Conservation (phyloP, 2,113 vertebrate genomes). For the Ageneiosus marmoratus region DNA sequence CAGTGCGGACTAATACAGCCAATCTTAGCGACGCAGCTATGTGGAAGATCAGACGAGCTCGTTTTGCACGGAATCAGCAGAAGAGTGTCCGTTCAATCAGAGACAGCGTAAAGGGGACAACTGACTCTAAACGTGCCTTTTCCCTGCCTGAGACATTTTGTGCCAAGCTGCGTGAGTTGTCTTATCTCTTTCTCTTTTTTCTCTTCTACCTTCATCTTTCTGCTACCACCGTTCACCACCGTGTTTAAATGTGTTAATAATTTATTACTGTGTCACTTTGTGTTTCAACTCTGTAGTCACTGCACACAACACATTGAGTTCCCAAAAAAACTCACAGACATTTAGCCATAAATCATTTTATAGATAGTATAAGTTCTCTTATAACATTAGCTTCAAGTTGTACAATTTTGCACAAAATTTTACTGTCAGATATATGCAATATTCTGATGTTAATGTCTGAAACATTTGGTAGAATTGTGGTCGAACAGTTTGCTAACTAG, state of each 20-base stretch:
- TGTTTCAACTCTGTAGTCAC: not conserved
- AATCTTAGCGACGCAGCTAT: slow-evolving; percentile 94
- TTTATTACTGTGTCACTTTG: slow-evolving; percentile 14
- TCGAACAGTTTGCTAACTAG: slow-evolving; percentile 37
- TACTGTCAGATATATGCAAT: not conserved
- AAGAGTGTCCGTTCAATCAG: slow-evolving; percentile 93
- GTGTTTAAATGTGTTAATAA: slow-evolving; percentile 20
- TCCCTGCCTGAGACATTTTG: slow-evolving; percentile 93
- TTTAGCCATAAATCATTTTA: not conserved
- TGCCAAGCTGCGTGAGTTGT: slow-evolving; percentile 93
- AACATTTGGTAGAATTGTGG: not conserved
- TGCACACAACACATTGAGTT: slow-evolving; percentile 15
- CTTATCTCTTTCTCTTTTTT: slow-evolving; percentile 33
- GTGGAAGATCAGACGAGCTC: slow-evolving; percentile 98
- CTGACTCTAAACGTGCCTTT: slow-evolving; percentile 90
- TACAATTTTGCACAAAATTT: not conserved
- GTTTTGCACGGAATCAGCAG: slow-evolving; percentile 96
- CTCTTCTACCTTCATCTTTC: slow-evolving; percentile 52
- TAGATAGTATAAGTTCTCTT: not conserved
- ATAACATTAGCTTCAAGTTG: too few species aligned
- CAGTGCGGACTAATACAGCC: slow-evolving; percentile 94
- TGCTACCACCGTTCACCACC: slow-evolving; percentile 32
- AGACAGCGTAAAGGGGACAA: slow-evolving; percentile 89
- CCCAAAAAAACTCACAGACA: not conserved
- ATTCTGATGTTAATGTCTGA: not conserved